These are phyloP conservation scores for Oophaga pumilio DNA, from an alignment of 2,113 vertebrate species.

Conservation along the genomic window DNA sequence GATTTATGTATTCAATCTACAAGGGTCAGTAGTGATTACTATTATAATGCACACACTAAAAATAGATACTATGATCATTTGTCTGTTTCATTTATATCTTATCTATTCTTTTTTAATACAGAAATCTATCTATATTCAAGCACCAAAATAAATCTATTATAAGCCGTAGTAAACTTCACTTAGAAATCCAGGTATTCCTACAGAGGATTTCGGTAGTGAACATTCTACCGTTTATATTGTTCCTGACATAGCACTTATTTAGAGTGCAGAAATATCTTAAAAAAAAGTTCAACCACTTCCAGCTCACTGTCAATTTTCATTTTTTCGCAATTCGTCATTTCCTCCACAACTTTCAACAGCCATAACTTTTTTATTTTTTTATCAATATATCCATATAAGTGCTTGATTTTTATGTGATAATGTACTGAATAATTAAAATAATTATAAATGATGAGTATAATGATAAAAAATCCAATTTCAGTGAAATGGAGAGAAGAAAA, in stretches of 20 bases:
- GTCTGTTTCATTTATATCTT: slow-evolving; percentile 23
- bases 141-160: slow-evolving; percentile 7
- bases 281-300: neutral
- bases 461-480: no score
- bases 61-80: slow-evolving; percentile 22
- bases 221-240: neutral
- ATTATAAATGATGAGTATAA: no score
- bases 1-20: slow-evolving; percentile 44
- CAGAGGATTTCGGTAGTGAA: neutral
- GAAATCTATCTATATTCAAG: neutral
- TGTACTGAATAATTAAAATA: no score
- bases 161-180: neutral
- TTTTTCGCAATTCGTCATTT: no score
- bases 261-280: neutral
- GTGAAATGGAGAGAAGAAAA: no score
- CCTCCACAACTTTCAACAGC: no score
- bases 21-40: slow-evolving; percentile 52
- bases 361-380: no score
- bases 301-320: no score
- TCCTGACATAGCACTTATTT: neutral
- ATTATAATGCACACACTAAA: slow-evolving; percentile 31
- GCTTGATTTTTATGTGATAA: no score
- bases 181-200: neutral
- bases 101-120: slow-evolving; percentile 22
- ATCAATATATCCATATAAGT: no score